Base-by-base conservation (phyloP, 2,113 vertebrate genomes). In the Sapajus apella region DNA sequence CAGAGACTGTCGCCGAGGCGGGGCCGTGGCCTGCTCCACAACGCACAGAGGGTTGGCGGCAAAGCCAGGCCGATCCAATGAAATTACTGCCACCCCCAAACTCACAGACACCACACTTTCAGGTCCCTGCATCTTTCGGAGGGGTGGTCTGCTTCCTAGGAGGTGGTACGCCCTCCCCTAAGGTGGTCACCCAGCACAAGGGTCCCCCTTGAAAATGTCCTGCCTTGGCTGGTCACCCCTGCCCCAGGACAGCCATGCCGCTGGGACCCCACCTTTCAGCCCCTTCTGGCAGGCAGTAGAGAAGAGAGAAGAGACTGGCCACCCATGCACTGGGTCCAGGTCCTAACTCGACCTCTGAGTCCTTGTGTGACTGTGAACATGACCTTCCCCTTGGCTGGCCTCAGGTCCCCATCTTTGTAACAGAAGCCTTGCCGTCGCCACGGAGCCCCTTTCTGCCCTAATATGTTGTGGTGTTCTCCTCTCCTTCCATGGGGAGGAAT, bases 221-320 rank as follows among this genome's bases (percentile, higher is more conserved):
- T 61, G 8, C 64, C 55, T 30, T 40, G 40, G 47, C 23, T 32
- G 66, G 35, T 11, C 30, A 8, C 43, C 8, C 32, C 6, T 27
- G 0, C 10, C 0, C 0, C 35, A 21, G 70, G 20, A 76, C 55
- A 75, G 50, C 40, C 17, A 0, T 30, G 18, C 16, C 21, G 14
- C 0, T 40, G 68, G 43, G 37, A 5, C 10, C 16, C 30, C 2
- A 18, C 32, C 66, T 43, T 52, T 50, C 30, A 83, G 3, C 17
- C 72, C 61, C 56, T 85, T 72, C 16, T 68, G 58, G 50, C 21
- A 47, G 76, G 82, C 13, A 90, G 8, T 23, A 21, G 14, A 75
- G 70, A 27, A 77, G 43, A 40, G 43, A 52, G 66, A 23, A 55
- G n/a, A 32, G 61, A 50, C 3, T 55, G 91, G 32, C 72, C 37